Conservation (phyloP, 2,113 vertebrate species). For the Paraplagusia blochii region DNA sequence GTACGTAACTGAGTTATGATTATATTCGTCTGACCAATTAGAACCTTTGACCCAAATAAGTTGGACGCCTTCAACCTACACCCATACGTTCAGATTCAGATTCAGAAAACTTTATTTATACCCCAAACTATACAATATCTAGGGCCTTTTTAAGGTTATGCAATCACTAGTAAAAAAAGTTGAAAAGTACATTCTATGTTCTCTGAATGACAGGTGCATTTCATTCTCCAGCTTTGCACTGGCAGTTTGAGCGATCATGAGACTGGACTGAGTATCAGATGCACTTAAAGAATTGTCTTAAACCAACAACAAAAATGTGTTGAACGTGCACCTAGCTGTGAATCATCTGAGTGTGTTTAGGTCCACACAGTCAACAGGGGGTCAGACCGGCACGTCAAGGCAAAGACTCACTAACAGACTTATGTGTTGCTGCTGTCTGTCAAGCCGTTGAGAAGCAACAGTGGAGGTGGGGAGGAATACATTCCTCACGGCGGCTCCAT, state of each 20-base stretch:
- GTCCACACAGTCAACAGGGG: slow-evolving; percentile 34
- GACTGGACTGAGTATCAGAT: neutral
- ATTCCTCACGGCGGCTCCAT: slow-evolving; percentile 70
- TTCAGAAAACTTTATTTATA: no score
- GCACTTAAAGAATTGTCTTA: neutral
- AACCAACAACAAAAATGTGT: slow-evolving; percentile 4
- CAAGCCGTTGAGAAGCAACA: slow-evolving; percentile 65
- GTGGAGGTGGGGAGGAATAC: slow-evolving; percentile 62
- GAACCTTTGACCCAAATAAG: no score
- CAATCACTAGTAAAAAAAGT: no score
- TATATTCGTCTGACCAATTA: no score
- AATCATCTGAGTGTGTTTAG: slow-evolving; percentile 20
- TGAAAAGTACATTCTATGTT: no score
- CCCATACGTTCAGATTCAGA: no score
- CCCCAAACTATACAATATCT: no score
- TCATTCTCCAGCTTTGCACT: no score
- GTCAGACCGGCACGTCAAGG: slow-evolving; percentile 59
- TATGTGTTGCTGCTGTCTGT: slow-evolving; percentile 61
- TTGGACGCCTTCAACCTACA: no score
- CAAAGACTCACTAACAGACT: slow-evolving; percentile 61
- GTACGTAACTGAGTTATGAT: no score
- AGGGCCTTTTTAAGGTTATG: no score
- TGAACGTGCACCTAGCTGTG: neutral
- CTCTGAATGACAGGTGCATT: slow-evolving; percentile 20
- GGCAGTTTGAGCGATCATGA: neutral